Conservation (phyloP, 2,113 vertebrate genomes). For the Datnioides undecimradiatus region DNA sequence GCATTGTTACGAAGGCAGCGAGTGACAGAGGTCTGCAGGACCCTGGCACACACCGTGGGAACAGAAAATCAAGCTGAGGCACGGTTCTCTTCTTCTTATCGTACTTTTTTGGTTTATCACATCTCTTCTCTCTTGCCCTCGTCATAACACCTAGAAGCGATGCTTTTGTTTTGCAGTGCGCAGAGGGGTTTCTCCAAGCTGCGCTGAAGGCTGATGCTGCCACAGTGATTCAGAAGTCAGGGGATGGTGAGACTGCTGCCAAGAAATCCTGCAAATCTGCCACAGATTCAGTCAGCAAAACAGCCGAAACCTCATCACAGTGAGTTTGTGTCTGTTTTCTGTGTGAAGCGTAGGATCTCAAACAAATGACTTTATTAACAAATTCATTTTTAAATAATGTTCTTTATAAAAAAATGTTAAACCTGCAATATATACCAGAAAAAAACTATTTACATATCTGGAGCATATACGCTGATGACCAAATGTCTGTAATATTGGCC, state of each 20-base stretch:
- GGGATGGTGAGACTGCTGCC: slow-evolving; percentile 59
- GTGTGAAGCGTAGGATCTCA: too few relatives aligned
- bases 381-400: too few relatives aligned
- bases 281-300: slow-evolving; percentile 12
- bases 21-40: slow-evolving; percentile 85
- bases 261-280: slow-evolving; percentile 68
- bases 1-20: slow-evolving; percentile 82
- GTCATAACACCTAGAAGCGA: not conserved
- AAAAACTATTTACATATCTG: too few relatives aligned
- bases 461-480: too few relatives aligned
- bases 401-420: too few relatives aligned
- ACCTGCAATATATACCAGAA: too few relatives aligned
- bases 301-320: slow-evolving; percentile 25
- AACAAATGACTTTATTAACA: too few relatives aligned
- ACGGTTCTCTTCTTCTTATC: not conserved
- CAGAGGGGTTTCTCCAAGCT: slow-evolving; percentile 88
- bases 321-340: too few relatives aligned
- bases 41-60: slow-evolving; percentile 86
- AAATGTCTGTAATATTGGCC: too few relatives aligned
- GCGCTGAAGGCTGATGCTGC: slow-evolving; percentile 84
- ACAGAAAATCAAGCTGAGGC: slow-evolving; percentile 87
- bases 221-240: slow-evolving; percentile 36
- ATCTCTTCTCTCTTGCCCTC: not conserved
- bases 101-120: not conserved
- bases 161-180: slow-evolving; percentile 82